Conservation (phyloP, 2,113 vertebrate genomes). For the Xerus inauris region DNA sequence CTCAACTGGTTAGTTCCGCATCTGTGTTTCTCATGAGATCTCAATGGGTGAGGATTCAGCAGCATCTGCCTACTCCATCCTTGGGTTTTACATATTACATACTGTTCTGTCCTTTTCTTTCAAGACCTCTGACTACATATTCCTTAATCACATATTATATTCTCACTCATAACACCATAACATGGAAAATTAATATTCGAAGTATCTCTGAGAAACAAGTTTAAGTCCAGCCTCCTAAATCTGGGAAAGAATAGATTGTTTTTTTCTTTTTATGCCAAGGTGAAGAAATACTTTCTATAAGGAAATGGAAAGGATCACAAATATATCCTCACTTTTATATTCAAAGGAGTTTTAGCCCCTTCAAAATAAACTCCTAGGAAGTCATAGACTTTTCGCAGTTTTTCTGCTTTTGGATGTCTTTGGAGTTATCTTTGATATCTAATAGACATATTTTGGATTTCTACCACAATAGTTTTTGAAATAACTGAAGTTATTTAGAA, state of each 20-base stretch:
- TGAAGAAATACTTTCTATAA: background rate
- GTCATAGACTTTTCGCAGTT: background rate
- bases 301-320: background rate
- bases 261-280: background rate
- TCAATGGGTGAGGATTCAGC: background rate
- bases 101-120: background rate
- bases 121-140: background rate
- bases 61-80: background rate
- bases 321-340: background rate
- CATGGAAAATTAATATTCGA: background rate
- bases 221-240: background rate
- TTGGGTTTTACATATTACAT: background rate
- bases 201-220: background rate
- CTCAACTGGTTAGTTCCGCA: conserved; percentile 4
- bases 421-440: conserved; percentile 1
- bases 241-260: background rate
- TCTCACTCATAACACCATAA: background rate
- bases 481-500: conserved; percentile 19
- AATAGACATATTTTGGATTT: background rate
- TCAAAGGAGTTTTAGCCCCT: background rate
- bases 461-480: conserved; percentile 41
- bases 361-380: background rate
- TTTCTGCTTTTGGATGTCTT: conserved; percentile 14
- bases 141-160: background rate
- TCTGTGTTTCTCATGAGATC: conserved; percentile 5